Conservation (phyloP, 35 echinoderm and acorn worm genomes). For the Ophiothrix spiculata region DNA sequence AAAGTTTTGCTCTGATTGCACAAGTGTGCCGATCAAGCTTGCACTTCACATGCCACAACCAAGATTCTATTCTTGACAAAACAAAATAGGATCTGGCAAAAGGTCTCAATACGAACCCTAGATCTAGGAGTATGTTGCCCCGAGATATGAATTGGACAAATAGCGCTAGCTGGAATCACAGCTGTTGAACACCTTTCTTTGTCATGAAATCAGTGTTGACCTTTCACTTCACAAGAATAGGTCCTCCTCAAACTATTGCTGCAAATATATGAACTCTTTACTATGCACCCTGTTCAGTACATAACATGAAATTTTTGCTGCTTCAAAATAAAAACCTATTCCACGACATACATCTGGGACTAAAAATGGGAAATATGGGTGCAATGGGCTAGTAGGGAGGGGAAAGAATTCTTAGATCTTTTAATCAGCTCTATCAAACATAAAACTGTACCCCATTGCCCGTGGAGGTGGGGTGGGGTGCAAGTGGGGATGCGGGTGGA, state of each 20-base stretch:
- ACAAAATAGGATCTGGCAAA: neutral
- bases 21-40: neutral
- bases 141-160: neutral
- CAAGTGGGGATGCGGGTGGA: too few species aligned
- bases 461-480: too few species aligned
- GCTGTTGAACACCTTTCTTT: constrained; percentile 5
- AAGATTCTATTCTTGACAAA: neutral
- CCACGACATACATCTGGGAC: too few species aligned
- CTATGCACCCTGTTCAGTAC: neutral
- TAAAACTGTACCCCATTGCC: too few species aligned
- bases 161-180: neutral
- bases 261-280: neutral
- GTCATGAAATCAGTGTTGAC: neutral
- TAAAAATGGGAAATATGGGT: too few species aligned
- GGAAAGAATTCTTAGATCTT: too few species aligned
- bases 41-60: neutral
- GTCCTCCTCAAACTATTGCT: neutral
- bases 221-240: neutral
- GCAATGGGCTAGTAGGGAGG: too few species aligned
- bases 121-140: neutral
- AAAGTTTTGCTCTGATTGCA: neutral
- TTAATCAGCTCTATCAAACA: too few species aligned
- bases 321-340: neutral
- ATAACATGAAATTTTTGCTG: neutral
- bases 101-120: neutral